Base-by-base conservation (phyloP, 1,140 invertebrate species). In the Eumeta japonica region DNA sequence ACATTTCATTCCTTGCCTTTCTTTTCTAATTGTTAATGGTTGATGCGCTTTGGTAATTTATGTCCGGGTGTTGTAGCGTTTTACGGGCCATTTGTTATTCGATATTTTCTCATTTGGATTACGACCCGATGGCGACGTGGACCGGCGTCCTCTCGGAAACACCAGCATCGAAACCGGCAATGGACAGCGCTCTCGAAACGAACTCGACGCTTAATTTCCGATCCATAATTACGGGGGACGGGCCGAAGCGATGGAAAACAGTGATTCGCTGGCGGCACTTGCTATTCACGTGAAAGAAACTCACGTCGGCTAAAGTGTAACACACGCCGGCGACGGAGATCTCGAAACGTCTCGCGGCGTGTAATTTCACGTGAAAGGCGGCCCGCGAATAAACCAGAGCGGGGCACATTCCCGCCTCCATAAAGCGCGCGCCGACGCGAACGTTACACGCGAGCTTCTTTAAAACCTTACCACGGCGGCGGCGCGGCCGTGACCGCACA, bases 1-100 rank as follows among this genome's bases (percentile, higher is more conserved):
- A 74, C 64, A 74, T 74, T 73, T 68, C 58, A 73, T 71, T 73
- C 59, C 61, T 65, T 73, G 66, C 64, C 55, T 63, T 65, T 68
- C 58, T 68, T 71, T 71, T 68, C 58, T 68, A 67, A 72, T 67
- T 72, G 64, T 67, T 73, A 70, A 71, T 71, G 62, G 62, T 62
- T 63, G 62, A 68, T 70, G 61, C 60, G 58, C 66, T 67, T 71
- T 62, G 57, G 60, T 62, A 65, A 66, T 63, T 65, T 65, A 61
- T 71, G 54, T 62, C 56, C 57, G 43, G 52, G 59, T 57, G 45
- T 18, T 19, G 38, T 39, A 45, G 48, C 52, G 46, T 50, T 60
- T 56, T 50, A 39, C 39, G 39, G 40, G 46, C 50, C 48, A 57
- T 55, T 59, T 57, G 48, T 54, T 55, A 54, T 45, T 55, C 37